These are phyloP conservation scores for Macaria notata DNA, from an alignment of 2,888 invertebrate species.

Conservation along the genomic window DNA sequence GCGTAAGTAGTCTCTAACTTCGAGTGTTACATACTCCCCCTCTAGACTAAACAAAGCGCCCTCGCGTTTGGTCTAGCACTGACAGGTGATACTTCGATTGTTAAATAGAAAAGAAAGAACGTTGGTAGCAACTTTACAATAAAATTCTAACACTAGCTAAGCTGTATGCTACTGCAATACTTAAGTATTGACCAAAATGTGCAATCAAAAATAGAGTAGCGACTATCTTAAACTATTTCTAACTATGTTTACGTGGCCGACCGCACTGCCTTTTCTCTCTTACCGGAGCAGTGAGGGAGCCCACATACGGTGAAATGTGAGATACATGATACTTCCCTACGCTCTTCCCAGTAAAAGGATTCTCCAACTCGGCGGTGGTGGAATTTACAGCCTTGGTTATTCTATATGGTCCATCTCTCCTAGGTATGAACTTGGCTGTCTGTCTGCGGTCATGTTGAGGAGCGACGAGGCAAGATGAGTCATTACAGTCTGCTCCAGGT, in stretches of 20 bases:
- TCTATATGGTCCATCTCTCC: too few relatives aligned
- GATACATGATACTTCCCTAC: slow-evolving; percentile 1
- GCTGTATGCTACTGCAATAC: too few relatives aligned
- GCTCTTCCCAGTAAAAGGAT: background rate
- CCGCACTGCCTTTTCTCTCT: background rate
- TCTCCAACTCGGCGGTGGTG: background rate
- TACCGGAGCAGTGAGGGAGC: background rate
- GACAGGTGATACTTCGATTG: background rate
- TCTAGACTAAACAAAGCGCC: background rate
- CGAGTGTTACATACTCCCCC: background rate
- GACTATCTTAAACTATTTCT: too few relatives aligned
- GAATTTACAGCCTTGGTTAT: too few relatives aligned
- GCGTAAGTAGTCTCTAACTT: too few relatives aligned
- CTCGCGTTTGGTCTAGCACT: background rate
- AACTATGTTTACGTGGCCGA: too few relatives aligned
- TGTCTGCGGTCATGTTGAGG: background rate
- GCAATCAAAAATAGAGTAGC: too few relatives aligned
- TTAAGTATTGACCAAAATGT: too few relatives aligned
- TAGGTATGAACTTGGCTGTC: background rate
- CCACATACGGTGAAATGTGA: background rate
- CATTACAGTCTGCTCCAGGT: background rate
- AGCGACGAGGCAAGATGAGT: too few relatives aligned
- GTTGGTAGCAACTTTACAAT: too few relatives aligned
- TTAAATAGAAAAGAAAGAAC: too few relatives aligned
- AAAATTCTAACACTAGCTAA: too few relatives aligned